Evolutionary conservation across 2,888 invertebrate genomes (phyloP), one percentile per base, ranked within the genome.

Genomic region (Morpho deidamia): DNA sequence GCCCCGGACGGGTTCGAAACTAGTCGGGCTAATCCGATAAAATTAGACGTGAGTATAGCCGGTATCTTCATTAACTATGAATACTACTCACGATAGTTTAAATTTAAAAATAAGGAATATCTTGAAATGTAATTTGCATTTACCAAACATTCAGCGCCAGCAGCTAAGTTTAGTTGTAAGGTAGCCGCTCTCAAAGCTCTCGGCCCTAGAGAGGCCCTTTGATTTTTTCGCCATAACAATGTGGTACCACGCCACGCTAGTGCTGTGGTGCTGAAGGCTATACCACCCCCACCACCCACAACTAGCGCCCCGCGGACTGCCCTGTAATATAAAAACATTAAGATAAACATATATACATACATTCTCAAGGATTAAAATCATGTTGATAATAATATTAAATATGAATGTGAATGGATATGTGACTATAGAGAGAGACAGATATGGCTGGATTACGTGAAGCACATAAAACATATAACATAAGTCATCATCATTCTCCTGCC

Each of bases 141-240:
- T 83, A 97, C 97, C 92, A 97, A 92, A 79, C 97, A 97, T 81
- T 96, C 96, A 67, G 90, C 85, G 56, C 94, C 92, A 67, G 94
- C 94, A 87, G 96, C 95, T 38, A 98, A 94, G 72, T 96, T 96
- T 58, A 98, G 93, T 85, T 98, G 97, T 60, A 98, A 83, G 42
- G 97, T 98, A 86, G 97, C 97, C 37, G 95, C 94, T 55, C 94
- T 56, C 1, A 88, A 54, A 0, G 86, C 83, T 0, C 83, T 51
- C 0, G 76, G 60, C 48, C 77, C 72, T 1, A 87, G 69, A 1
- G 74, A 61, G 0, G 84, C 86, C 0, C 66, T 54, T 48, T 76
- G 94, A 62, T 95, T 87, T 76, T 95, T 96, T 63, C 94, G 92
- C 72, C 95, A 92, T 60, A 94, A 93, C 59, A 98, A 93, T 51